Evolutionary conservation across 2,888 invertebrate species (phyloP).

Genomic region (Helleia helle): DNA sequence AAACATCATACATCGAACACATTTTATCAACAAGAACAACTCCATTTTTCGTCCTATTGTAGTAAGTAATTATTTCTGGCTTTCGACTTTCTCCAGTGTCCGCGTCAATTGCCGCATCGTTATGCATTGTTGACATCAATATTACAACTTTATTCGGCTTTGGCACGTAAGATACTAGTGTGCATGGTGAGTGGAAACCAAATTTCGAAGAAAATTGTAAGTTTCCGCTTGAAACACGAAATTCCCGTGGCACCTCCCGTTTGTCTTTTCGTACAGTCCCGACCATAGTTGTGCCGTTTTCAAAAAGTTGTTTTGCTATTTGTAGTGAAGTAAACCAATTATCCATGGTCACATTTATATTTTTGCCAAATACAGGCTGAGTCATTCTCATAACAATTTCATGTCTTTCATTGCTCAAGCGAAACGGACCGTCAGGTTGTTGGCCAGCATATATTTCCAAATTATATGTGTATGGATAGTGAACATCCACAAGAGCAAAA

Average conservation of each 20-base stretch:
- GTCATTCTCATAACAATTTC: constrained; percentile 3
- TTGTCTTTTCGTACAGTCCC: constrained; percentile 4
- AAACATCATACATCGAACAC: constrained; percentile 20
- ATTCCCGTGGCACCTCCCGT: constrained; percentile 8
- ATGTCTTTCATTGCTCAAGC: constrained; percentile 1
- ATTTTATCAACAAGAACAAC: constrained; percentile 23
- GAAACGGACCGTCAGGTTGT: constrained; percentile 7
- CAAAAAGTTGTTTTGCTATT: constrained; percentile 1
- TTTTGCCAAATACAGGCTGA: background rate
- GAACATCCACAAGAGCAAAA: constrained; percentile 4
- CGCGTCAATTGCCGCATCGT: background rate
- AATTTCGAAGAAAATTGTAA: background rate
- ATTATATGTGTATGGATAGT: constrained; percentile 6
- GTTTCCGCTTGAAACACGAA: constrained; percentile 7
- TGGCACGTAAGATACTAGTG: background rate
- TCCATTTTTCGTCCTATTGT: constrained; percentile 24
- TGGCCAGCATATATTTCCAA: constrained; percentile 9
- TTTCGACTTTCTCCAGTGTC: constrained; percentile 16
- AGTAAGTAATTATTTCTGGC: constrained; percentile 21
- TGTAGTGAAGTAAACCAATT: constrained; percentile 5
- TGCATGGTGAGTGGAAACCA: background rate
- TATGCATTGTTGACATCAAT: background rate
- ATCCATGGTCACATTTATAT: constrained; percentile 7
- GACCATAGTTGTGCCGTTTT: constrained; percentile 1
- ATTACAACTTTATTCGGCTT: background rate